Base-by-base conservation (phyloP, 2,888 invertebrate genomes). In the Morpho achilles region DNA sequence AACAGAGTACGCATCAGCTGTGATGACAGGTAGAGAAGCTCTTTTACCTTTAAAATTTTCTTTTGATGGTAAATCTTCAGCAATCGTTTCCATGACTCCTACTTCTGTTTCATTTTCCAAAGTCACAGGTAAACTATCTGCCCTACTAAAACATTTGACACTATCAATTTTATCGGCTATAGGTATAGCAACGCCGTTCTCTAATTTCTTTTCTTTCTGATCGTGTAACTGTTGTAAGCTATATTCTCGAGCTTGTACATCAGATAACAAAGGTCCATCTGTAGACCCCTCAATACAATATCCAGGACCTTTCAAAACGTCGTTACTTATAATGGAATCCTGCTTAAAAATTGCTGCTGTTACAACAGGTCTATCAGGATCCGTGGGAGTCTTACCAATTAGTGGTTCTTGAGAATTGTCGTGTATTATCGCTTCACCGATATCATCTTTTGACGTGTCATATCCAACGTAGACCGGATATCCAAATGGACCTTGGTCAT, bases 401-500 rank as follows among this genome's bases (percentile, higher is more conserved):
- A 88, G 68, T 7, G 89, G 91, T 66, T 92, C 92, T 67, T 88
- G 87, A 3, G 90, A 91, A 51, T 77, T 85, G 42, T 90, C 90
- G 42, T 83, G 80, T 1, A 81, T 77, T 45, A 91, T 80, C 1
- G 81, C 78, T 59, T 84, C 79, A 2, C 76, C 69, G 3, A 79
- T 66, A 40, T 83, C 82, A 22, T 84, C 81, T 63, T 86, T 84
- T 1, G 84, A 75, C 53, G 90, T 80, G 16, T 92, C 88, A 69
- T 93, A 93, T 9, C 93, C 93, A 50, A 90, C 86, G 71, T 94
- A 94, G 39, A 92, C 79, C 46, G 93, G 93, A 73, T 95, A 95
- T 7, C 94, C 95, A 61, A 94, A 94, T 59, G 93, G 93, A 45
- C 95, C 95, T 67, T 93, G 92, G 58, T 95, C 94, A 74, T 96